phyloP scores from a whole-genome alignment of 1,140 invertebrate genomes.

The Pseudomyrmex gracilis region DNA sequence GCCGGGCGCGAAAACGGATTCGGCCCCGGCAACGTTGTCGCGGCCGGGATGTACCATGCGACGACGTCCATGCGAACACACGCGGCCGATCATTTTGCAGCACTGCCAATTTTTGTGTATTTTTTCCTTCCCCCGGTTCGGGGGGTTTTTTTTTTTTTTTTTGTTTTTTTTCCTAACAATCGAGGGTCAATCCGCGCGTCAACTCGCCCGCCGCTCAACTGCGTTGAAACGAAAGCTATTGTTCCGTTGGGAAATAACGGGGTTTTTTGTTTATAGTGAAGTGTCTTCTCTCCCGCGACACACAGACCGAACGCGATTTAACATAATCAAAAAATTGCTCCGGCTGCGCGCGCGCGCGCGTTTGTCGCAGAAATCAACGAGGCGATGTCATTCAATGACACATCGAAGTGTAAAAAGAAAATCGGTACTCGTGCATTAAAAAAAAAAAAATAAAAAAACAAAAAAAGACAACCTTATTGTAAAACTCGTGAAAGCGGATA shows the following conservation, averaged over 20 bases:
- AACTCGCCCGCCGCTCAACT: slow-evolving; percentile 56
- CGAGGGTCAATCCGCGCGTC: slow-evolving; percentile 58
- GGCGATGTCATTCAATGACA: no score
- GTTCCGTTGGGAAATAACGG: slow-evolving; percentile 75
- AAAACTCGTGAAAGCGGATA: background rate
- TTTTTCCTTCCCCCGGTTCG: slow-evolving; percentile 22
- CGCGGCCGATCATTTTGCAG: slow-evolving; percentile 55
- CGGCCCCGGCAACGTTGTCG: slow-evolving; percentile 54
- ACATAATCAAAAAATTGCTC: slow-evolving; percentile 52
- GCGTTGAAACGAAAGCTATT: slow-evolving; percentile 48
- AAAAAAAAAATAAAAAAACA: no score
- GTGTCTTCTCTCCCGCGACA: slow-evolving; percentile 13
- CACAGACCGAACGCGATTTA: slow-evolving; percentile 48
- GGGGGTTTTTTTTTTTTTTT: background rate
- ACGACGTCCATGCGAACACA: slow-evolving; percentile 53
- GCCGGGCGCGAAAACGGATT: slow-evolving; percentile 57
- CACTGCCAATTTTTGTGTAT: slow-evolving; percentile 52
- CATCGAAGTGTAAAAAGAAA: no score
- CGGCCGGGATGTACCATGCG: slow-evolving; percentile 25
- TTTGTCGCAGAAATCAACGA: background rate
- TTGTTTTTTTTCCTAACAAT: slow-evolving; percentile 47
- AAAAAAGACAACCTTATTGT: no score
- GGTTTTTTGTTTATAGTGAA: slow-evolving; percentile 58
- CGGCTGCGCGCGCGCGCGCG: background rate
- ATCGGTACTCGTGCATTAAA: no score